Evolutionary conservation across 2,113 vertebrate species (phyloP).

Genomic region (Tichodroma muraria): DNA sequence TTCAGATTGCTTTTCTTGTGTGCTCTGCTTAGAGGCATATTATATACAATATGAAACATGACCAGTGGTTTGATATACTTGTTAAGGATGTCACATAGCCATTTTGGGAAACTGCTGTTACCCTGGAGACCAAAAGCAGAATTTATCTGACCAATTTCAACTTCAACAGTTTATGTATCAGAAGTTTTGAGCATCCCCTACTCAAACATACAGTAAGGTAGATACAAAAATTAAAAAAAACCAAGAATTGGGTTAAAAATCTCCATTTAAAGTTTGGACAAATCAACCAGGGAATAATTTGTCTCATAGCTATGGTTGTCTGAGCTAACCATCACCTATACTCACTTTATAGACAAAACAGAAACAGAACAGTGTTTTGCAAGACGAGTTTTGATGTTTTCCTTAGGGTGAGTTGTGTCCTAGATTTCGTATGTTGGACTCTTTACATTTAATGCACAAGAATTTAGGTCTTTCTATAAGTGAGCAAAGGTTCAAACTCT

Average conservation of each 20-base stretch:
- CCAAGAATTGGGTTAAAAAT: not conserved
- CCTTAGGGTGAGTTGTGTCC: not conserved
- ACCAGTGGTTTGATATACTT: not conserved
- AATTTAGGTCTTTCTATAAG: not conserved
- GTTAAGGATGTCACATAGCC: conserved; percentile 17
- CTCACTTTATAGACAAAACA: not conserved
- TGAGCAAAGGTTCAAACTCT: not conserved
- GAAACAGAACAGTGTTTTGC: not conserved
- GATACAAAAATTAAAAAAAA: not conserved
- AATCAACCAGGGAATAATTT: not conserved
- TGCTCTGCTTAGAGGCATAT: not conserved
- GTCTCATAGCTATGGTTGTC: not conserved
- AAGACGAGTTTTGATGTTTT: not conserved
- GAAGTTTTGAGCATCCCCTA: not conserved
- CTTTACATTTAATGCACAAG: not conserved
- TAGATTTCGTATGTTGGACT: not conserved
- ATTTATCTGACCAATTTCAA: not conserved
- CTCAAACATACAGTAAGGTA: not conserved
- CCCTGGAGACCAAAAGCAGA: conserved; percentile 44
- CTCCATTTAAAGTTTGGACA: not conserved
- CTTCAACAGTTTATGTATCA: not conserved
- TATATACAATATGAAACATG: conserved; percentile 9
- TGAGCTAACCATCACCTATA: not conserved
- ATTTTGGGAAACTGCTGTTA: conserved; percentile 27
- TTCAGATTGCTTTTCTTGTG: not conserved